phyloP scores from a whole-genome alignment of 2,888 invertebrate species.

The Sesia apiformis region DNA sequence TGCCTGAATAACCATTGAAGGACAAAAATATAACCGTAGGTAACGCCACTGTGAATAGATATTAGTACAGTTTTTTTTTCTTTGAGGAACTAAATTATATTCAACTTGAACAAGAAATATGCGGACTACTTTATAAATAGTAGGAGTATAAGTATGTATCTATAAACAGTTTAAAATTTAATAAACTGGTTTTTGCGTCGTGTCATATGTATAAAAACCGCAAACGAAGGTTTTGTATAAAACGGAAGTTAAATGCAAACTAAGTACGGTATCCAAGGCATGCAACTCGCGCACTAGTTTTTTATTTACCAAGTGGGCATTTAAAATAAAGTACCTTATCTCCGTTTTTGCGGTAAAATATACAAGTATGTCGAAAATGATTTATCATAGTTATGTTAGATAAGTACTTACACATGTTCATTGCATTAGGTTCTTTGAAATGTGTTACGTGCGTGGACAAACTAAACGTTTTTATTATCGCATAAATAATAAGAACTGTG shows the following conservation, averaged over 20 bases:
- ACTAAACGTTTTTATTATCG: no score
- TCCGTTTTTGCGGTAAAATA: no score
- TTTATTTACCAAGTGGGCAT: not conserved
- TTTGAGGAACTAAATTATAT: constrained; percentile 5
- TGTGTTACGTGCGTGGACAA: no score
- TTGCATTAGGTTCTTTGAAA: no score
- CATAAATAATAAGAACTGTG: no score
- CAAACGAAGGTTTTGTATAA: constrained; percentile 4
- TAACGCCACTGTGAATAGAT: not conserved
- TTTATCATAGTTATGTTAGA: no score
- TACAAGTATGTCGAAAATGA: no score
- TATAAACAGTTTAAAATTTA: constrained; percentile 6
- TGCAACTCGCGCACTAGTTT: not conserved
- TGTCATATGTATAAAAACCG: constrained; percentile 6
- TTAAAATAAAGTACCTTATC: not conserved
- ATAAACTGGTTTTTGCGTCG: constrained; percentile 7
- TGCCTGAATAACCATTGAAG: no score
- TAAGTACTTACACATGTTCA: no score
- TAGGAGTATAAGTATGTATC: constrained; percentile 1
- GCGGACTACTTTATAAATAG: constrained; percentile 4
- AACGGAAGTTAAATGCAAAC: constrained; percentile 4
- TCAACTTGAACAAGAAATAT: not conserved
- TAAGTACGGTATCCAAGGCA: not conserved
- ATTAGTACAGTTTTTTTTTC: not conserved
- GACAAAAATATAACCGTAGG: not conserved